phyloP scores from a whole-genome alignment of 2,888 invertebrate genomes.

The Thera britannica region DNA sequence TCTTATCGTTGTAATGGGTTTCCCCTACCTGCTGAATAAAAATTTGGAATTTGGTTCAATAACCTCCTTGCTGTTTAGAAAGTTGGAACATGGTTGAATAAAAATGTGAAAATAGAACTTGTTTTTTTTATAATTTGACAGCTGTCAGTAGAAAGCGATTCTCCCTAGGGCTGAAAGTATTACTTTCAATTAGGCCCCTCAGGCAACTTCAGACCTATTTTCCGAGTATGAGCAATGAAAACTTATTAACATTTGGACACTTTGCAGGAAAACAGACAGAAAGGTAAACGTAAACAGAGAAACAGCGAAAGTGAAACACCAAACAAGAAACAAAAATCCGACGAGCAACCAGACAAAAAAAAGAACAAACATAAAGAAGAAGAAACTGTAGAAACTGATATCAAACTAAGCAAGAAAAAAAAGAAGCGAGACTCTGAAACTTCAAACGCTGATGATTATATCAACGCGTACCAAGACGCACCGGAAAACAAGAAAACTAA shows the following conservation, averaged over 20 bases:
- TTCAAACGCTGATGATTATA: conserved; percentile 32
- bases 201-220: too few species aligned
- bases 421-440: conserved; percentile 32
- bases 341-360: conserved; percentile 36
- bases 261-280: conserved; percentile 52
- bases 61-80: too few species aligned
- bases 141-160: too few species aligned
- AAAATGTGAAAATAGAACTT: too few species aligned
- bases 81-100: too few species aligned
- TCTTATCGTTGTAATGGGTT: too few species aligned
- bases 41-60: too few species aligned
- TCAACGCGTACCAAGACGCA: conserved; percentile 21
- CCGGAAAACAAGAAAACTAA: conserved; percentile 16
- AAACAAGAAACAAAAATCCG: conserved; percentile 31
- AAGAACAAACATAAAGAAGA: conserved; percentile 32
- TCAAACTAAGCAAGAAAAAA: conserved; percentile 30
- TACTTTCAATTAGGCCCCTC: too few species aligned
- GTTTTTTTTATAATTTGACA: too few species aligned
- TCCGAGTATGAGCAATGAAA: too few species aligned
- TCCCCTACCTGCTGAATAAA: too few species aligned
- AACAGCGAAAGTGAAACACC: conserved; percentile 41
- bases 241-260: neutral
- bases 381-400: conserved; percentile 21
- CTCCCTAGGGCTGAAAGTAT: too few species aligned
- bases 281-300: conserved; percentile 49